A percentile compares a stretch with the other conserved stretches of the same genome.
Conservation (phyloP, 1,140 invertebrate species). For the Eumaeus atala region DNA sequence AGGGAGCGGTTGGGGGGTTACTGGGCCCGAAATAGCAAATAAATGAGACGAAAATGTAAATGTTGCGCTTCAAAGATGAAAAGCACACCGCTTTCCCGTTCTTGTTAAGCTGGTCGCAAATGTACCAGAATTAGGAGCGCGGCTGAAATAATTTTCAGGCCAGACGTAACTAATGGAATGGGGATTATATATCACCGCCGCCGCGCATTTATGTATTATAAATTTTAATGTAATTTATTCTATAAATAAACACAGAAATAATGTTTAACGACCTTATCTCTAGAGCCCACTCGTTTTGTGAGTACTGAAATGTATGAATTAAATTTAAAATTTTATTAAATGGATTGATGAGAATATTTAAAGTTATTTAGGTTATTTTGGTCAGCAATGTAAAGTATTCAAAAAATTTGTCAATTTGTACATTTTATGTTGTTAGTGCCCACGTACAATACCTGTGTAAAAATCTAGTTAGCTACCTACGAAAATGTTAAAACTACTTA, state of each 20-base stretch:
- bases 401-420: no score
- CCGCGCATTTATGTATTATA: constrained; percentile 8
- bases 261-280: constrained; percentile 3
- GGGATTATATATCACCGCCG: constrained; percentile 15
- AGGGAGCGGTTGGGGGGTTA: constrained; percentile 32
- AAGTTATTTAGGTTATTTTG: no score
- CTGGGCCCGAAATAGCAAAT: constrained; percentile 70
- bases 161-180: constrained; percentile 45
- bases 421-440: no score
- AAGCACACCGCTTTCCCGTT: constrained; percentile 61
- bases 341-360: no score
- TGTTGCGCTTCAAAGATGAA: constrained; percentile 73
- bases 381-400: no score
- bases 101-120: constrained; percentile 71
- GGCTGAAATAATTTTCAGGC: constrained; percentile 66
- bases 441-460: no score
- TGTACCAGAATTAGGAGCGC: constrained; percentile 68
- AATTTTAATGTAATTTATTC: constrained; percentile 6
- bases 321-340: no score
- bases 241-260: constrained; percentile 5
- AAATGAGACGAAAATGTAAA: constrained; percentile 75
- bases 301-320: no score
- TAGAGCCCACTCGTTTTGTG: neutral
- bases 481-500: no score
- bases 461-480: no score